Evolutionary conservation across 2,888 invertebrate genomes (phyloP), one percentile per base, ranked within the genome.

Genomic region (Luperina nickerlii): DNA sequence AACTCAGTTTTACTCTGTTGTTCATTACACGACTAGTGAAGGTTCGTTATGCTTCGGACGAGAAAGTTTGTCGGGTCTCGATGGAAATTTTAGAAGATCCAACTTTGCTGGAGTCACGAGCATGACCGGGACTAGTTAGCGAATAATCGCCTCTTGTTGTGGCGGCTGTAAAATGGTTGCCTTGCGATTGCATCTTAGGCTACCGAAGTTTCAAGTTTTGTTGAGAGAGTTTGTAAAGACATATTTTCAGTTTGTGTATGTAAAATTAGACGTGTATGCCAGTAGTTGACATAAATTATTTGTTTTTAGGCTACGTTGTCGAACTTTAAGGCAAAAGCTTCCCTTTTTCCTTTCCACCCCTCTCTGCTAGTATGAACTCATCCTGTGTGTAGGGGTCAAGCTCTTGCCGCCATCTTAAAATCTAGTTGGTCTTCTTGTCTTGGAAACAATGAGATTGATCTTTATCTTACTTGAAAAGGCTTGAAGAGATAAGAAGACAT

Each of bases 21-120:
- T 74, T 74, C 74, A 74, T 70, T 76, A 89, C 70, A 86, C 74
- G n/a, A n/a, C n/a, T n/a, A n/a, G 83, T 83, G 88, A 85, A 86
- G 93, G 93, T 92, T 94, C 93, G 92, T 94, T 94, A 93, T 89
- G 87, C 87, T 84, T 79, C 87, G 88, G 88, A 90, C 88, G 88
- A 79, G 82, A 84, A 93, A 94, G 88, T 93, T 94, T 78, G 89
- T 77, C 86, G 84, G 74, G 82, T 79, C 81, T 82, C 87, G 87
- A 89, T 89, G 88, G 88, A 91, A 92, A 90, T 92, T 90, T 87
- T 87, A 84, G 90, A 88, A 90, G 90, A 90, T 87, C 87, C 73
- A 92, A 90, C 88, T 91, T 82, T 54, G 48, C 72, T 79, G 62
- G 27, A 83, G 82, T 80, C 86, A 79, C 74, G 81, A 62, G 76